Evolutionary conservation across 2,888 invertebrate species (phyloP), one percentile per base, ranked within the genome.

Genomic region (Aquatica leii): DNA sequence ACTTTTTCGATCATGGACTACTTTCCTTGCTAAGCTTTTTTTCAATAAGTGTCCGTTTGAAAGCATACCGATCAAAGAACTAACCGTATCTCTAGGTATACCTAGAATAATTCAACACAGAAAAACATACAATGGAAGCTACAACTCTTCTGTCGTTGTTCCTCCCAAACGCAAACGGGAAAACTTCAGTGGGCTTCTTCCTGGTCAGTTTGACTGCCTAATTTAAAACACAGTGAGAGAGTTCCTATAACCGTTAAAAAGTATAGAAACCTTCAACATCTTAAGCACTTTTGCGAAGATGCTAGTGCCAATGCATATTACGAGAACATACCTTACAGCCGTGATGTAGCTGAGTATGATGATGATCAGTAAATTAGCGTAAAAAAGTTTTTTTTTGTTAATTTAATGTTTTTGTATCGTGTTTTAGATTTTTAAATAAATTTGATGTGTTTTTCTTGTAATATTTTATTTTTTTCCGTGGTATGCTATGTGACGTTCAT

Each of bases 331-430:
- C 14, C 41, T 41, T 12, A 41, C 41, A 41, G 41, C 41, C n/a
- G 41, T 41, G 15, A 14, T 41, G 41, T 41, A 41, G 2, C 41
- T 41, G n/a, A 41, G 15, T n/a, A 41, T 41, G 41, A 41, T 41
- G 14, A 11, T 41, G 41, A 14, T 41, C 2, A 41, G 14, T 41
- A 41, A 41, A 41, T 41, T 41, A 41, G 41, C 14, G 41, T 41
- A 48, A 48, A 48, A n/a, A 48, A 48, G 48, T 48, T 21, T 48
- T 9, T 15, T 48, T 48, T 24, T 48, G 48, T 48, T 48, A 20
- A 24, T 48, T 48, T 48, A 48, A 48, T 48, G 48, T 24, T 9
- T 48, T 48, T 48, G 48, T 18, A 48, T 41, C 8, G 41, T 41
- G 41, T 41, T 41, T 41, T 41, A 41, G 12, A 14, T 41, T 41